Evolutionary conservation across 2,797 vertebrate species (phyloP).

Genomic region (Kryptopterus vitreolus): DNA sequence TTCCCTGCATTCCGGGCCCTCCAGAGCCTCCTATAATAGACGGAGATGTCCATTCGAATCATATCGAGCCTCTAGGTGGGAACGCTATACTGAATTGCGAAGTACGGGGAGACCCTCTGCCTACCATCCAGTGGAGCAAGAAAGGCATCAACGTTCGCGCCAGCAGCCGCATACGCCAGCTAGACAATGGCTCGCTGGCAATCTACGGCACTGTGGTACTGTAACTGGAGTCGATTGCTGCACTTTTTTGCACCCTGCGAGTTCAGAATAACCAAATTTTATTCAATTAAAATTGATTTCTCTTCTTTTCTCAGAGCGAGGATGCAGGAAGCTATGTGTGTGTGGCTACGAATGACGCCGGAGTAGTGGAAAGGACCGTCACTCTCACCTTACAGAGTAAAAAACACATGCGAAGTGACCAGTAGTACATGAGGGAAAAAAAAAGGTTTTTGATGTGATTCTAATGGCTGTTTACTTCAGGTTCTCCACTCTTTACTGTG

Average conservation of each 20-base stretch:
- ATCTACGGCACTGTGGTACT: slow-evolving; percentile 92
- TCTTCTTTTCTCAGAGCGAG: slow-evolving; percentile 77
- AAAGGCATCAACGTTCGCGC: slow-evolving; percentile 80
- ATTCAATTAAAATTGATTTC: too few species aligned
- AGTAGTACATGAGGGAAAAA: not conserved
- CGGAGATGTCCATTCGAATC: slow-evolving; percentile 83
- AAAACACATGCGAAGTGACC: not conserved
- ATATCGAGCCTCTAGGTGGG: slow-evolving; percentile 87
- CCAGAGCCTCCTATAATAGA: slow-evolving; percentile 94
- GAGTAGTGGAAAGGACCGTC: slow-evolving; percentile 85
- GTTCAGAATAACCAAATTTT: not conserved
- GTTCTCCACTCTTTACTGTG: slow-evolving; percentile 80
- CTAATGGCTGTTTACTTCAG: slow-evolving; percentile 63
- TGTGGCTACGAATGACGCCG: slow-evolving; percentile 90
- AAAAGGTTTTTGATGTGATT: not conserved
- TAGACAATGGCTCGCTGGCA: slow-evolving; percentile 91
- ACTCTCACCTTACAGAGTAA: slow-evolving; percentile 89
- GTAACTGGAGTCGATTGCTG: slow-evolving; percentile 37
- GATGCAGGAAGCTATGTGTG: slow-evolving; percentile 93
- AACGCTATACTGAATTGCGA: slow-evolving; percentile 91
- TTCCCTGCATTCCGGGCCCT: too few species aligned
- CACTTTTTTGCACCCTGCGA: not conserved
- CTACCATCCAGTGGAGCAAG: slow-evolving; percentile 92
- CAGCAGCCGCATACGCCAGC: slow-evolving; percentile 82
- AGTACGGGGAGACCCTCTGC: slow-evolving; percentile 88